These are phyloP conservation scores for Metridium senile DNA, from an alignment of 92 coral and sea anemone species.

Conservation along the genomic window DNA sequence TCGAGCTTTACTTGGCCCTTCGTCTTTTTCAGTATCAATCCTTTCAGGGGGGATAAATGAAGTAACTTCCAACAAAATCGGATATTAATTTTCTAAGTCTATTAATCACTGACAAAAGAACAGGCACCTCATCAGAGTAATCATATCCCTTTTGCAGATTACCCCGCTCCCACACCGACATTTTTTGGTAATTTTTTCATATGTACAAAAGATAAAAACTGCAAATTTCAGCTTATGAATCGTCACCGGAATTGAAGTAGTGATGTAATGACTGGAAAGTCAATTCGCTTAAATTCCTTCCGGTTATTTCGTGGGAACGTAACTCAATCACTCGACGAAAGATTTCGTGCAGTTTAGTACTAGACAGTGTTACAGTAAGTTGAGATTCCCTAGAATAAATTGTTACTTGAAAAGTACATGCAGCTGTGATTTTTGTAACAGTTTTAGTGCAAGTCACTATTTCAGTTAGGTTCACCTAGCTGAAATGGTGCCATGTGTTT, in stretches of 20 bases:
- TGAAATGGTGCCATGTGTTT: too few relatives aligned
- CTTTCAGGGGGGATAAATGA: background rate
- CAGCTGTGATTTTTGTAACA: too few relatives aligned
- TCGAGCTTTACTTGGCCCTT: too few relatives aligned
- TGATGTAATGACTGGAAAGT: conserved; percentile 18
- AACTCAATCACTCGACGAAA: conserved; percentile 21
- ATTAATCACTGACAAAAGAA: conserved; percentile 6
- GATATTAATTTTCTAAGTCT: background rate
- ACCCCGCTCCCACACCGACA: background rate
- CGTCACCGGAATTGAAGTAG: conserved; percentile 3
- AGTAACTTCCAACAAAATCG: background rate
- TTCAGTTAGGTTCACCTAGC: too few relatives aligned
- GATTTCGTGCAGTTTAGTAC: conserved; percentile 9
- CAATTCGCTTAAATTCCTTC: conserved; percentile 8
- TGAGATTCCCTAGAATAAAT: background rate
- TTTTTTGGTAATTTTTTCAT: background rate
- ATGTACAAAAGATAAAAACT: conserved; percentile 1
- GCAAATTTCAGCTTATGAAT: background rate
- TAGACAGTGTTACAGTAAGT: background rate
- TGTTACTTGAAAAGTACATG: too few relatives aligned
- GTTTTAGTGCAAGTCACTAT: too few relatives aligned
- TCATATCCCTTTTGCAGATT: conserved; percentile 1
- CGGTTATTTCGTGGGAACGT: conserved; percentile 12
- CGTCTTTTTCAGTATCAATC: too few relatives aligned
- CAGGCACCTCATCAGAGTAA: background rate